phyloP scores from a whole-genome alignment of 2,888 invertebrate genomes.

The Amiota minor region DNA sequence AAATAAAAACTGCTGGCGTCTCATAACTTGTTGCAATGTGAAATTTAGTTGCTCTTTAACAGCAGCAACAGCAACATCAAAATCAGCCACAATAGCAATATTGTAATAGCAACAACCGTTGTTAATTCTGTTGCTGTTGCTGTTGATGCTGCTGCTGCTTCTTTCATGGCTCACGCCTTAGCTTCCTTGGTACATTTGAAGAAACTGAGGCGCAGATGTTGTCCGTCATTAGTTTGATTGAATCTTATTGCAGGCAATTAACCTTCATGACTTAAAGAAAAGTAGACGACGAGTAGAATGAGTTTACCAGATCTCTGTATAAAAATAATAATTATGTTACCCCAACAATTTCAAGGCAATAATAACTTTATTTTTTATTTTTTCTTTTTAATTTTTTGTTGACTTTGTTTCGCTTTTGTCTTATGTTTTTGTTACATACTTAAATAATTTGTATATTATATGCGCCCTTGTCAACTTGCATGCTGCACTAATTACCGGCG shows the following conservation, averaged over 20 bases:
- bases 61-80: background rate
- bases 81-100: background rate
- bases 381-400: too few relatives aligned
- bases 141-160: background rate
- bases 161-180: background rate
- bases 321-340: constrained; percentile 21
- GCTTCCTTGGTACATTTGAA: background rate
- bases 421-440: background rate
- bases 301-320: background rate
- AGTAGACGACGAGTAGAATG: too few relatives aligned
- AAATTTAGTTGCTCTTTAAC: background rate
- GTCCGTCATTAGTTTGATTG: constrained; percentile 64
- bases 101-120: background rate
- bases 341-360: constrained; percentile 21
- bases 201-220: constrained; percentile 19
- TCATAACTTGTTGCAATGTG: too few relatives aligned
- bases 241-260: constrained; percentile 66
- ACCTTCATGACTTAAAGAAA: constrained; percentile 46
- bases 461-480: constrained; percentile 55
- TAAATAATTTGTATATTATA: background rate
- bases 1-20: background rate
- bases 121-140: background rate
- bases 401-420: too few relatives aligned
- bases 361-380: constrained; percentile 57
- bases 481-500: constrained; percentile 58